Percentiles rank a stretch among this genome's conserved stretches.
Conservation (phyloP, 2,888 invertebrate genomes). For the Drosophila tripunctata region DNA sequence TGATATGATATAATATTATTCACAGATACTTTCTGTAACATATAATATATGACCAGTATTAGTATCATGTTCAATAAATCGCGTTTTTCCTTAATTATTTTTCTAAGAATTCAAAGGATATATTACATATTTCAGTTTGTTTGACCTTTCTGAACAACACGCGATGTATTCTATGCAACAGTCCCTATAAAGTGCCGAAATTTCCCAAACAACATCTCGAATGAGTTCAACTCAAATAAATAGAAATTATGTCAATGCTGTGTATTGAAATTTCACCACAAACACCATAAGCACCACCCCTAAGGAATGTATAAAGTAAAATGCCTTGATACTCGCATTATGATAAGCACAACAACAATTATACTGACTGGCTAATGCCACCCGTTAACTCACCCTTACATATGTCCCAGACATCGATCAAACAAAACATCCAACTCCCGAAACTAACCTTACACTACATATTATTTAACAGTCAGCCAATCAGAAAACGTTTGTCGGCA, state of each 20-base stretch:
- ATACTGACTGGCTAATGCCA: slow-evolving; percentile 40
- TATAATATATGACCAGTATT: no score
- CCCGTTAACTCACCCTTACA: slow-evolving; percentile 8
- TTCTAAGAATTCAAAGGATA: no score
- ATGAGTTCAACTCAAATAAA: slow-evolving; percentile 68
- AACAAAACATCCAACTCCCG: slow-evolving; percentile 42
- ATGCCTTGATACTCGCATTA: slow-evolving; percentile 36
- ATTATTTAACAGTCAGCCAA: slow-evolving; percentile 46
- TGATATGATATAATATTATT: no score
- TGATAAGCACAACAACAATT: slow-evolving; percentile 51
- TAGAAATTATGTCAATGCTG: slow-evolving; percentile 74
- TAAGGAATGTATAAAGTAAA: slow-evolving; percentile 15
- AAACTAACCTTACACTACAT: background rate
- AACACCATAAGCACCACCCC: slow-evolving; percentile 1
- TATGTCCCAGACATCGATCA: slow-evolving; percentile 65
- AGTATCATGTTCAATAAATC: no score
- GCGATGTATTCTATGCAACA: slow-evolving; percentile 21
- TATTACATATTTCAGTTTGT: no score
- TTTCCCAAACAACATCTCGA: slow-evolving; percentile 30
- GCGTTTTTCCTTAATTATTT: no score
- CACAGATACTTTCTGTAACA: no score
- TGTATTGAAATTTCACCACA: slow-evolving; percentile 61
- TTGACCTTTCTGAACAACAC: no score
- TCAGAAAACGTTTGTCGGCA: slow-evolving; percentile 57
- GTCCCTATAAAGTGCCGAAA: slow-evolving; percentile 26